Percentiles rank a stretch among this genome's conserved stretches.
phyloP scores from a whole-genome alignment of 2,888 invertebrate genomes.

The Gymnosoma rotundatum region DNA sequence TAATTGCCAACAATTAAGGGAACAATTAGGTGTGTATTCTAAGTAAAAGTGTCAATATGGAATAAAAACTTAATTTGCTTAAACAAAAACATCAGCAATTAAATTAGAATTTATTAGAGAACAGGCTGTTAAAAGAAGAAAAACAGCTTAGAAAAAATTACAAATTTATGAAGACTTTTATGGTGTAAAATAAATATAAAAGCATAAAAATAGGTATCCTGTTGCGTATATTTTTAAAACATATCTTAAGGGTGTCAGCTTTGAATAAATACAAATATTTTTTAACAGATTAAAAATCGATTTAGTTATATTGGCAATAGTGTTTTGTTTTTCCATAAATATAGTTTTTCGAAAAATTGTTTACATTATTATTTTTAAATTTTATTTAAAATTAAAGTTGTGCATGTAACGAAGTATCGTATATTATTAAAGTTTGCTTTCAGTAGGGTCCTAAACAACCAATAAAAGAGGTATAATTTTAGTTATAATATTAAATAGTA shows the following conservation, averaged over 20 bases:
- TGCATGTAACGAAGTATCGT: too few relatives aligned
- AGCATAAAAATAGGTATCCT: background rate
- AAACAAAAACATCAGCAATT: slow-evolving; percentile 25
- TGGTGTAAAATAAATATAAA: background rate
- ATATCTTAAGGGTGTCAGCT: background rate
- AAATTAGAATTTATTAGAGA: slow-evolving; percentile 6
- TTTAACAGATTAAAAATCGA: too few relatives aligned
- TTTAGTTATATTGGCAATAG: too few relatives aligned
- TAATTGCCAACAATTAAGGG: too few relatives aligned
- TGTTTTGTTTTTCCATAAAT: too few relatives aligned
- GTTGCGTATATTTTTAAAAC: background rate
- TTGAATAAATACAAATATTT: background rate
- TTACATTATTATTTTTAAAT: too few relatives aligned
- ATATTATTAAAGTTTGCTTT: too few relatives aligned
- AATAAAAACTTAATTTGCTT: background rate
- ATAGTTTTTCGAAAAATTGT: too few relatives aligned
- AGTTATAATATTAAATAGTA: too few relatives aligned
- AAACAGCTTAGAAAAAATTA: background rate
- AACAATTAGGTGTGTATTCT: slow-evolving; percentile 20
- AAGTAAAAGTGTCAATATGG: slow-evolving; percentile 15
- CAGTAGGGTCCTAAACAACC: too few relatives aligned
- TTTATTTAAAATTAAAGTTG: too few relatives aligned
- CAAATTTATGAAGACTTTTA: background rate
- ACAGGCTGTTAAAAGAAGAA: background rate
- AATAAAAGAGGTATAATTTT: too few relatives aligned